These are phyloP conservation scores for Lepidurus couesii DNA, from an alignment of 1,140 invertebrate species.

Conservation along the genomic window DNA sequence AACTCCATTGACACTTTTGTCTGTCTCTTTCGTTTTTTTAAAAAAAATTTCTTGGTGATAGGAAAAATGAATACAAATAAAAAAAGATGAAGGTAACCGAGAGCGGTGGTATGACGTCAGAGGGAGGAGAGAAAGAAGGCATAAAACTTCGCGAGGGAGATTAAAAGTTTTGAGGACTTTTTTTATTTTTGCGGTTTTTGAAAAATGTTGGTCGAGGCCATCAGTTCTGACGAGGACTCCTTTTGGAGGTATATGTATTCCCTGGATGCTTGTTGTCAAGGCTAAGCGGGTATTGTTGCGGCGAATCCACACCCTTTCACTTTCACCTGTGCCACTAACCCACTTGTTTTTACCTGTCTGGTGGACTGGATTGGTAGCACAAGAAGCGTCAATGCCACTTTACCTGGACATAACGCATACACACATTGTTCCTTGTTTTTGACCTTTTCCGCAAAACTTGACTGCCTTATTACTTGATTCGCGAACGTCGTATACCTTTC, in stretches of 20 bases:
- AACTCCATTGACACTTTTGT: constrained; percentile 8
- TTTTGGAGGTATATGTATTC: not conserved
- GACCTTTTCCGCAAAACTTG: too few relatives aligned
- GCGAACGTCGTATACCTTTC: too few relatives aligned
- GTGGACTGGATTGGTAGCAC: not conserved
- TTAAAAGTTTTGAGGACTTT: not conserved
- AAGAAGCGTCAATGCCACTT: not conserved
- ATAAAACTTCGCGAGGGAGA: not conserved
- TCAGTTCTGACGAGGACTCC: not conserved
- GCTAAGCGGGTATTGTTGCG: not conserved
- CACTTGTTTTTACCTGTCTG: constrained; percentile 14
- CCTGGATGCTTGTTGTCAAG: not conserved
- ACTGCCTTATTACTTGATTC: too few relatives aligned
- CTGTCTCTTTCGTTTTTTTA: not conserved
- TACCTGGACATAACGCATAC: not conserved
- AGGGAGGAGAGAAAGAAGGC: not conserved
- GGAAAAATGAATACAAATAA: too few relatives aligned
- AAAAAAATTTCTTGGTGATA: too few relatives aligned
- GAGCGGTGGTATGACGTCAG: not conserved
- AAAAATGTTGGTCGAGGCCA: constrained; percentile 10
- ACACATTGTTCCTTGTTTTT: too few relatives aligned
- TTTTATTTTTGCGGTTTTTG: not conserved
- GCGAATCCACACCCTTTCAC: constrained; percentile 11
- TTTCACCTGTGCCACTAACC: constrained; percentile 14
- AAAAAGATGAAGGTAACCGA: too few relatives aligned